Evolutionary conservation across 2,113 vertebrate species (phyloP).

Genomic region (Coptodon rendalli): DNA sequence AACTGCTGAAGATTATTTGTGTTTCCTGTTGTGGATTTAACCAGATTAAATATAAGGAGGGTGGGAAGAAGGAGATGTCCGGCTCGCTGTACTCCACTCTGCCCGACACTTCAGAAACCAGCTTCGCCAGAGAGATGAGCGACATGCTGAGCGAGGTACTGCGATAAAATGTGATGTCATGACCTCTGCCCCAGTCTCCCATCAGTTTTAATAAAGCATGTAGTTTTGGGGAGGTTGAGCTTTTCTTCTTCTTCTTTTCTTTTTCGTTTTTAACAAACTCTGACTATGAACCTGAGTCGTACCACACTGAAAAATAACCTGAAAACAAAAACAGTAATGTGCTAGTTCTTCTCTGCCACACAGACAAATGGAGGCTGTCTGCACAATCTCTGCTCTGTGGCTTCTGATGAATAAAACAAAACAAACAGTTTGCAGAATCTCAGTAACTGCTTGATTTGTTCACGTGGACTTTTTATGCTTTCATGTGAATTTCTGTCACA

Average conservation of each 20-base stretch:
- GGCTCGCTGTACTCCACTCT: constrained; percentile 77
- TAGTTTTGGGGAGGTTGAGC: accelerated
- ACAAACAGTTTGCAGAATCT: background rate
- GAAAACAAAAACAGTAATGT: background rate
- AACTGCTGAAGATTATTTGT: accelerated
- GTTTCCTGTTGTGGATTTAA: background rate
- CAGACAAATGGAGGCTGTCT: background rate
- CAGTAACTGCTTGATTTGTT: background rate
- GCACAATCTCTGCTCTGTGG: background rate
- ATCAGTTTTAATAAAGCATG: background rate
- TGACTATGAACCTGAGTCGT: background rate
- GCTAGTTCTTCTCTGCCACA: background rate
- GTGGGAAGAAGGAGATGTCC: constrained; percentile 70
- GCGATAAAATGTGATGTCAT: background rate
- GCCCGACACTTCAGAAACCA: constrained; percentile 81
- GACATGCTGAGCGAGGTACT: constrained; percentile 42
- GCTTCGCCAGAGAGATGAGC: constrained; percentile 74
- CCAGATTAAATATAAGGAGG: constrained; percentile 82
- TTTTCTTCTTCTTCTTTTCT: background rate
- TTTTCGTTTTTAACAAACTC: background rate
- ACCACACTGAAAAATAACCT: accelerated
- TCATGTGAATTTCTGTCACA: background rate
- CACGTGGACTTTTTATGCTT: background rate
- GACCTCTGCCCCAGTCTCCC: background rate
- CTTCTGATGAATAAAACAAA: background rate